phyloP scores from a whole-genome alignment of 2,113 vertebrate species.

The Gnathochromis pfefferi region DNA sequence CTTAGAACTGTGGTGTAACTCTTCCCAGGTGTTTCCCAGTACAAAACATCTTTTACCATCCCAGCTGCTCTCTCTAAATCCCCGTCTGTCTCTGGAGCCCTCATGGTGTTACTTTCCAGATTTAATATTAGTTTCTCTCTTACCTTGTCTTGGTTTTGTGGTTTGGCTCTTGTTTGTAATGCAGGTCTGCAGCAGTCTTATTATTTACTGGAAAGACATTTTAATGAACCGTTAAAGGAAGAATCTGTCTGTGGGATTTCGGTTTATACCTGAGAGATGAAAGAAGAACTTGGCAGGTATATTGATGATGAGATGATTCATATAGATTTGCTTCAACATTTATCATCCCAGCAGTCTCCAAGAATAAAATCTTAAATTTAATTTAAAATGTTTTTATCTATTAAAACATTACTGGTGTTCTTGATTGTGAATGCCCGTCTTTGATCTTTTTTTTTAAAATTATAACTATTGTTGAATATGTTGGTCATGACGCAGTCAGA shows the following conservation, averaged over 20 bases:
- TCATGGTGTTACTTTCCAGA: neutral
- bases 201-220: neutral
- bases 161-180: neutral
- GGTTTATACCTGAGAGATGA: neutral
- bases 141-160: neutral
- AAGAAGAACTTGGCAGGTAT: neutral
- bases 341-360: neutral
- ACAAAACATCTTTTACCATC: slow-evolving; percentile 49
- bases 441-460: neutral
- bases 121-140: neutral
- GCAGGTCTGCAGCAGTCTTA: neutral
- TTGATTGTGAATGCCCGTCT: neutral
- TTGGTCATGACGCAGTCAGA: neutral
- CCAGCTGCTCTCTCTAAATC: slow-evolving; percentile 37
- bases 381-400: neutral
- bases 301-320: neutral
- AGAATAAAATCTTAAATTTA: neutral
- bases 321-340: neutral
- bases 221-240: neutral
- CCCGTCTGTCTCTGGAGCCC: slow-evolving; percentile 5
- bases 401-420: neutral
- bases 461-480: neutral
- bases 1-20: slow-evolving; percentile 13
- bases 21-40: slow-evolving; percentile 54
- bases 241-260: neutral